Percentiles rank a stretch among this genome's conserved stretches.
Conservation (phyloP, 2,888 invertebrate genomes). For the Drosophila peninsularis region DNA sequence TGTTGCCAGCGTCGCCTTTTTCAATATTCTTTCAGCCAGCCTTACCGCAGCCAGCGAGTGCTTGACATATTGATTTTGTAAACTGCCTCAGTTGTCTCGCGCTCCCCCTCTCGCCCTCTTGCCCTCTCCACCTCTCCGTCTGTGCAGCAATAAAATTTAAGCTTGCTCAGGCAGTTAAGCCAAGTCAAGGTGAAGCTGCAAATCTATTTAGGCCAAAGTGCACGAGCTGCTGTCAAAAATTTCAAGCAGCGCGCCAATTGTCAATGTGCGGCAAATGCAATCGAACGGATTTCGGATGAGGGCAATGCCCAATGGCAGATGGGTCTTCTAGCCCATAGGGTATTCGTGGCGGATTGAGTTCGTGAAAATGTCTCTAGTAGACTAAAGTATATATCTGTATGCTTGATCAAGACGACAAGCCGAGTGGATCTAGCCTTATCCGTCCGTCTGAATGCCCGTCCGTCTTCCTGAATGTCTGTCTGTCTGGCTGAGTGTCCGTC, state of each 20-base stretch:
- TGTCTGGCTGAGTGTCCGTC: too few species aligned
- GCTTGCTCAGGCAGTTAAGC: constrained; percentile 40
- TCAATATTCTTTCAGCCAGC: constrained; percentile 64
- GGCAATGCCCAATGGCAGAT: too few species aligned
- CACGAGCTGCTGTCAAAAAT: not conserved
- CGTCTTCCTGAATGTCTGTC: too few species aligned
- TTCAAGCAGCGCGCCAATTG: not conserved
- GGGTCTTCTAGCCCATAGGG: not conserved
- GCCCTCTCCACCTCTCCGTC: constrained; percentile 9
- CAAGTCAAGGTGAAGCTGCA: constrained; percentile 55
- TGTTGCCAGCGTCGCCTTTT: constrained; percentile 76
- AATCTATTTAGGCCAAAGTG: constrained; percentile 22
- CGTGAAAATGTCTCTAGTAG: too few species aligned
- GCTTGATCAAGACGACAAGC: too few species aligned
- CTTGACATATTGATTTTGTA: constrained; percentile 70
- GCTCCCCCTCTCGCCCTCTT: not conserved
- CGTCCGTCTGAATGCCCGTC: too few species aligned
- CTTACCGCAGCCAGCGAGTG: constrained; percentile 53
- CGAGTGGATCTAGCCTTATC: too few species aligned
- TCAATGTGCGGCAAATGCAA: not conserved
- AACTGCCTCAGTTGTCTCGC: not conserved
- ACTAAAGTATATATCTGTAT: too few species aligned
- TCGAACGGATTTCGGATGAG: not conserved
- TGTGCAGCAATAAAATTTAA: constrained; percentile 49
- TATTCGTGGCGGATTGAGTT: too few species aligned